Conservation (phyloP, 2,797 vertebrate species). For the Chiroxiphia lanceolata region DNA sequence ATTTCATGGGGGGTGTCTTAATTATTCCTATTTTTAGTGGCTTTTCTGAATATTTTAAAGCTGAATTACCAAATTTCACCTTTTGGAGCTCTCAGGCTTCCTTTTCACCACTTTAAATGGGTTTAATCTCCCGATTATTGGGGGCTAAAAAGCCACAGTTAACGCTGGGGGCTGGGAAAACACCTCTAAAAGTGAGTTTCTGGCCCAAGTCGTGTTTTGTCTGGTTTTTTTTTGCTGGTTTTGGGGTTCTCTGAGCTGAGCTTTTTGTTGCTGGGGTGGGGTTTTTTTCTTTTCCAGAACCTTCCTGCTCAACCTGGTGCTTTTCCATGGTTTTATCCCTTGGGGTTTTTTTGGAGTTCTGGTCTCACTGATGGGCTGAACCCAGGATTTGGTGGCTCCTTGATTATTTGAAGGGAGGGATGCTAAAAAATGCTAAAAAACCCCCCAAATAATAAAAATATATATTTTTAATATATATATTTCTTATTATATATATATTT, state of each 20-base stretch:
- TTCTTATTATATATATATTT: no score
- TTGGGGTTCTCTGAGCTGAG: neutral
- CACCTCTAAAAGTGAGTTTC: neutral
- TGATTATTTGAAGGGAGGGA: neutral
- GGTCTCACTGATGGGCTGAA: neutral
- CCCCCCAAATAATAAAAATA: no score
- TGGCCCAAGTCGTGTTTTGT: neutral
- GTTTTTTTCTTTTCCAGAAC: neutral
- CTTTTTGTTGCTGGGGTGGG: neutral
- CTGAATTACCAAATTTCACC: neutral
- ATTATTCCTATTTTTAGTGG: neutral
- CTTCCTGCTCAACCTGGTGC: neutral
- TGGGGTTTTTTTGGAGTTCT: neutral
- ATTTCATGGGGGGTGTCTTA: fast-evolving
- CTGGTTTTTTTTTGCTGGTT: neutral
- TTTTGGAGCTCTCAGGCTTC: neutral
- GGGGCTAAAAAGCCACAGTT: neutral
- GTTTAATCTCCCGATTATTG: neutral
- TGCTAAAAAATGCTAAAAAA: neutral
- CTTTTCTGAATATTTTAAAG: neutral
- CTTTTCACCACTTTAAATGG: neutral
- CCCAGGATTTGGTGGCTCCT: neutral
- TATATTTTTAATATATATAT: no score
- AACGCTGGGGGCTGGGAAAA: neutral
- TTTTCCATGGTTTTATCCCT: neutral